Percentiles rank a stretch among this genome's conserved stretches.
Conservation (phyloP, 1,140 invertebrate species). For the Psilanteris sp. region DNA sequence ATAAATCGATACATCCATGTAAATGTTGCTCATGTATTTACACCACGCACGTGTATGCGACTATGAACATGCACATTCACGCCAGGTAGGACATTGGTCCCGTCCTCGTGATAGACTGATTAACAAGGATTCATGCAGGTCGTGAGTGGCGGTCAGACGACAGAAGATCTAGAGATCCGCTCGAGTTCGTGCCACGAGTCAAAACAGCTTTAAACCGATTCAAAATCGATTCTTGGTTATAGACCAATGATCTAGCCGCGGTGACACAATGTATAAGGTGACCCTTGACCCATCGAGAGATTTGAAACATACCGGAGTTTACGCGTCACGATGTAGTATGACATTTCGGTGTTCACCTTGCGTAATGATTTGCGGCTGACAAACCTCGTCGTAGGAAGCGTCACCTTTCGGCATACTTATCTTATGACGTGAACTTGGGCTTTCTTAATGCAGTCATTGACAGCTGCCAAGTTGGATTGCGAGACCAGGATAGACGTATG, state of each 20-base stretch:
- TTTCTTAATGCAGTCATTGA: too few species aligned
- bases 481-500: constrained; percentile 1
- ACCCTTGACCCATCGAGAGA: neutral
- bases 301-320: too few species aligned
- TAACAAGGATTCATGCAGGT: constrained; percentile 23
- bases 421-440: neutral
- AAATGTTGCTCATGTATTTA: constrained; percentile 34
- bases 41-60: constrained; percentile 20
- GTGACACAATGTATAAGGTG: neutral
- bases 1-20: constrained; percentile 9
- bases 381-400: neutral
- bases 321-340: too few species aligned
- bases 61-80: constrained; percentile 30
- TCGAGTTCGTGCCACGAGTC: constrained; percentile 27
- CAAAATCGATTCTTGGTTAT: constrained; percentile 13
- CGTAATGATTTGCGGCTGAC: too few species aligned
- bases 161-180: constrained; percentile 26
- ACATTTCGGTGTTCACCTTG: too few species aligned
- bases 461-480: neutral
- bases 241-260: neutral
- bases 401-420: neutral
- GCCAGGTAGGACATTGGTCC: constrained; percentile 1
- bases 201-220: constrained; percentile 18
- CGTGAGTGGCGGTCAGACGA: constrained; percentile 5
- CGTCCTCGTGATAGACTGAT: constrained; percentile 2